Conservation (phyloP, 2,113 vertebrate species). For the Xenotilapia leptura region DNA sequence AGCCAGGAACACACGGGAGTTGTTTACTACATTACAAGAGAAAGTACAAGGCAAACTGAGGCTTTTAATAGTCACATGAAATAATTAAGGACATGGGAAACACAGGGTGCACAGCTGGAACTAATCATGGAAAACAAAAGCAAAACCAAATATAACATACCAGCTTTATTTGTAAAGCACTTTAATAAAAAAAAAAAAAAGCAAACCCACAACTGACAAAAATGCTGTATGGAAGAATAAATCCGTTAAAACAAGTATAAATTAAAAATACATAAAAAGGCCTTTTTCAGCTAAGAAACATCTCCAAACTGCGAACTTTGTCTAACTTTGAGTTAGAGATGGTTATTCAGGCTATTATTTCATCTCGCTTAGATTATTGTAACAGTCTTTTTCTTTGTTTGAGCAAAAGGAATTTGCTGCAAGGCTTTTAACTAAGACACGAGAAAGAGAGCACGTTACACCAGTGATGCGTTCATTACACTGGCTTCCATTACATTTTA, state of each 20-base stretch:
- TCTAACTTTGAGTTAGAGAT: neutral
- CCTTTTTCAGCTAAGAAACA: neutral
- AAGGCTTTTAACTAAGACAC: neutral
- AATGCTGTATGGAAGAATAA: neutral
- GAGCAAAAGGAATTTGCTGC: neutral
- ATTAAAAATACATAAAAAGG: neutral
- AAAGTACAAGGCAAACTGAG: neutral
- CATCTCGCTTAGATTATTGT: fast-evolving
- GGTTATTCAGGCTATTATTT: neutral
- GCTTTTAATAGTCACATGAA: neutral
- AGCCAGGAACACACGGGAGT: neutral
- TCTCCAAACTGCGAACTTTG: neutral
- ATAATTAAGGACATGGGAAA: neutral
- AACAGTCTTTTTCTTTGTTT: neutral
- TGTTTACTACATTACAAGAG: neutral
- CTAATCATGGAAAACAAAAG: neutral
- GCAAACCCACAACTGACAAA: neutral
- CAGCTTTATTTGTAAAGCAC: neutral
- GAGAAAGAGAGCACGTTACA: neutral
- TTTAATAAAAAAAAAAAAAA: neutral
- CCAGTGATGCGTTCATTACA: neutral
- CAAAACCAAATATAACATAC: neutral
- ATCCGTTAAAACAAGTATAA: fast-evolving
- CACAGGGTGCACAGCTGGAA: neutral
- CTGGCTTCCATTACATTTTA: neutral